These are phyloP conservation scores for Amazona ochrocephala DNA, from an alignment of 2,797 vertebrate genomes.

Conservation along the genomic window DNA sequence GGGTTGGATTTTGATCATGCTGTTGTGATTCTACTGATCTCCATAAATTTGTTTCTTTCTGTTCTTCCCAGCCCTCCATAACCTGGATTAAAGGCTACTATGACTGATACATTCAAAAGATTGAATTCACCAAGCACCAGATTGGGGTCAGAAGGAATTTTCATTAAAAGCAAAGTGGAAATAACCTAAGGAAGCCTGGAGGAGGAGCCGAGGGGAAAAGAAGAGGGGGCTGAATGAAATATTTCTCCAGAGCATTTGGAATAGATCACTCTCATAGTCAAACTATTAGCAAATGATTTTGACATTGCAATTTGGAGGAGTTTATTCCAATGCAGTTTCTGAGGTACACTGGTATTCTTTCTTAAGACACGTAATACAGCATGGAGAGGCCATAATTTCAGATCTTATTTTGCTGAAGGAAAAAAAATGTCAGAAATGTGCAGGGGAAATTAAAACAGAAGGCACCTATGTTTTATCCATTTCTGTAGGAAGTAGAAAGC, in stretches of 20 bases:
- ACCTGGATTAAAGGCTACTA: conserved; percentile 19
- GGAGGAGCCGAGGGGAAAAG: background rate
- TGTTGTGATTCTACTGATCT: background rate
- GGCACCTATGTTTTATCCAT: background rate
- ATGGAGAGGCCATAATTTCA: background rate
- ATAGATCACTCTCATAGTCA: background rate
- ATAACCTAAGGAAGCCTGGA: conserved; percentile 7
- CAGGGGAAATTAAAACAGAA: background rate
- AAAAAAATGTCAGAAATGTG: background rate
- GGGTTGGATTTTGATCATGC: background rate
- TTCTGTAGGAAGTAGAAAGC: background rate
- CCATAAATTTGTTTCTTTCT: background rate
- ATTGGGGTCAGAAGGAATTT: conserved; percentile 47
- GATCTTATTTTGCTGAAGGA: background rate
- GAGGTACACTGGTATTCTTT: background rate
- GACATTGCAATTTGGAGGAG: background rate
- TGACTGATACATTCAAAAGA: conserved; percentile 3
- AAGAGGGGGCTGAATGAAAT: background rate
- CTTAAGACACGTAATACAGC: background rate
- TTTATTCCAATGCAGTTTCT: background rate
- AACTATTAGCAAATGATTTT: background rate
- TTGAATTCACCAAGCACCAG: conserved; percentile 16
- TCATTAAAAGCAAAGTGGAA: conserved; percentile 37
- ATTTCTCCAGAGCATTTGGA: conserved; percentile 20
- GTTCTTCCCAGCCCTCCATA: background rate